Conservation (phyloP, 2,113 vertebrate species). For the Sprattus sprattus region DNA sequence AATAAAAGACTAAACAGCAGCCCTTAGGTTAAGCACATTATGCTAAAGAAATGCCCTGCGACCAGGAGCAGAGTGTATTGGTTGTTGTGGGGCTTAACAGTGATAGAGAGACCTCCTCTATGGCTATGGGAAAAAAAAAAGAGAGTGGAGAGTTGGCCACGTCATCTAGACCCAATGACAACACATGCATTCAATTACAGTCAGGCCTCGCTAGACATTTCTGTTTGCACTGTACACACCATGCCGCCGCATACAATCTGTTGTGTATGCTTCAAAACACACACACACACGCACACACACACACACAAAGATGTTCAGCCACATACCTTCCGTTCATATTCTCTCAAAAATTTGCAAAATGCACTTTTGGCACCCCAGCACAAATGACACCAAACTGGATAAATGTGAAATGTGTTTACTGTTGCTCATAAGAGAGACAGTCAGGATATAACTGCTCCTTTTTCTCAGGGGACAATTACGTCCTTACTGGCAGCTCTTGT, state of each 20-base stretch:
- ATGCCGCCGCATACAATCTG: neutral
- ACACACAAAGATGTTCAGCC: neutral
- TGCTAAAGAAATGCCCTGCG: neutral
- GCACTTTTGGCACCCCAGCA: neutral
- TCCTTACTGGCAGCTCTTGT: neutral
- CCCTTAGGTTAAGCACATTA: neutral
- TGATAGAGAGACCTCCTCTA: neutral
- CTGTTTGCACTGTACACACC: slow-evolving; percentile 26
- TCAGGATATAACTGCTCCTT: neutral
- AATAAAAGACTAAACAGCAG: neutral
- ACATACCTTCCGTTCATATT: neutral
- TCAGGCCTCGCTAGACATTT: slow-evolving; percentile 25
- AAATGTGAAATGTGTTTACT: neutral
- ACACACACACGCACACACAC: slow-evolving; percentile 7
- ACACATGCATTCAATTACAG: slow-evolving; percentile 38
- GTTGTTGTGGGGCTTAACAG: neutral
- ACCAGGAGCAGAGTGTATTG: neutral
- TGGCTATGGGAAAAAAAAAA: slow-evolving; percentile 10
- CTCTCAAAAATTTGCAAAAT: neutral
- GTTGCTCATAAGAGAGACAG: neutral
- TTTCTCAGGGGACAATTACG: neutral
- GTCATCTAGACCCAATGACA: slow-evolving; percentile 27
- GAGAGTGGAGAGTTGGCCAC: slow-evolving; percentile 24
- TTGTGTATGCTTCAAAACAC: neutral
- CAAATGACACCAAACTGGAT: neutral